Base-by-base conservation (phyloP, 2,888 invertebrate genomes). In the Salticus scenicus region DNA sequence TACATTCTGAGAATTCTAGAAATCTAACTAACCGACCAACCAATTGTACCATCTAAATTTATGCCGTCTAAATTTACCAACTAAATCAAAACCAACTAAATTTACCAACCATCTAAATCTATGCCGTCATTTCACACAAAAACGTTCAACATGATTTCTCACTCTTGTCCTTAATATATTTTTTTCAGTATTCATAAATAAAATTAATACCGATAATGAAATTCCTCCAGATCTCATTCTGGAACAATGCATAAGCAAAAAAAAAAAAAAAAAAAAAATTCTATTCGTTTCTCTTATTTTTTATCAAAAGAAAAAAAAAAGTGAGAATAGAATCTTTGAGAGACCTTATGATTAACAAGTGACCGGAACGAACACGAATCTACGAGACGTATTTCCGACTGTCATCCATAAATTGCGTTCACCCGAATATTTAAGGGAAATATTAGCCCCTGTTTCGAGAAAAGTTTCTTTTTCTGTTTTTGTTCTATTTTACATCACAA, bases 141-240 rank as follows among this genome's bases (percentile, higher is more conserved):
- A 57, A 12, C 57, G 24, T 5, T 12, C 5, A 24, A 24, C 57
- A 57, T 24, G 10, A 37, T 37, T 10, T 37, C 17, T 57, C 57
- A 7, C 4, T 57, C 24, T 47, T 47, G 2, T 7, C 20, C 2
- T n/a, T n/a, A n/a, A n/a, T n/a, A n/a, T n/a, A n/a, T n/a, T n/a
- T 57, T 57, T 57, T 57, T 57, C 17, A 57, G 20, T 24, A n/a
- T 17, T 57, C 57, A 57, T 57, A 57, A 57, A 57, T 57, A 57
- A 57, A 57, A 57, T 57, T 57, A 57, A 24, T 24, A 57, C 57
- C 24, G 57, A 24, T 57, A 57, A 57, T 57, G 57, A 57, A 57
- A 57, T 57, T 57, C 57, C 57, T 57, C 24, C 24, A 24, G 4
- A 17, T 24, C 24, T 20, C 57, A 57, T 57, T 57, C 57, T 24